Evolutionary conservation across 2,113 vertebrate genomes (phyloP).

Genomic region (Podarcis cretensis): DNA sequence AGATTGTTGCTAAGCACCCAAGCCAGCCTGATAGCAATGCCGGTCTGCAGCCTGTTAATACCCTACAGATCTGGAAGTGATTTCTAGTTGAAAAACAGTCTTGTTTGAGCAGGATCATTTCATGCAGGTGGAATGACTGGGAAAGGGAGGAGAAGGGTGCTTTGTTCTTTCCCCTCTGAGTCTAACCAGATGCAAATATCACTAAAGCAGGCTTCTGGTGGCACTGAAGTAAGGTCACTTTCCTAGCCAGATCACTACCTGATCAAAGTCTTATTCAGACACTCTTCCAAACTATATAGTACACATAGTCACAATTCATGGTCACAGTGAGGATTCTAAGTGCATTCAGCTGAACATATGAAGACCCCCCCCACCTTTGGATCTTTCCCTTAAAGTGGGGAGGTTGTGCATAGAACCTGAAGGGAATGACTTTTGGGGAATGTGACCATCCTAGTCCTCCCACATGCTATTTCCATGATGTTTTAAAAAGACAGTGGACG

Average conservation of each 20-base stretch:
- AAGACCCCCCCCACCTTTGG: too few relatives aligned
- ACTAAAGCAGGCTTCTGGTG: not conserved
- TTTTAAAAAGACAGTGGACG: not conserved
- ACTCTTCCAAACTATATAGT: too few relatives aligned
- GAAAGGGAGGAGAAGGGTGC: not conserved
- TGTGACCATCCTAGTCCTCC: not conserved
- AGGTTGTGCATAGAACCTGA: too few relatives aligned
- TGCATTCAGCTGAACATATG: too few relatives aligned
- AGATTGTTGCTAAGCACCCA: conserved; percentile 36
- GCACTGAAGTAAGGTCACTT: not conserved
- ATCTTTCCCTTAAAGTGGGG: too few relatives aligned
- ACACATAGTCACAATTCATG: too few relatives aligned
- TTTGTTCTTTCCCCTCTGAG: not conserved
- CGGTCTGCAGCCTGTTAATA: conserved; percentile 12
- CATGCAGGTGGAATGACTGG: not conserved
- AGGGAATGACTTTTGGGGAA: too few relatives aligned
- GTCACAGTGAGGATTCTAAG: too few relatives aligned
- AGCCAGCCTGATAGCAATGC: conserved; percentile 36
- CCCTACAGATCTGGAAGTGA: conserved; percentile 21
- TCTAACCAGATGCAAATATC: not conserved
- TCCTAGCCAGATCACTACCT: not conserved
- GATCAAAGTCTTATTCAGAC: not conserved
- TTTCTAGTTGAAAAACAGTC: not conserved
- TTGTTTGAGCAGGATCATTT: conserved; percentile 28
- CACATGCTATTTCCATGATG: not conserved